Percentiles rank a stretch among this genome's conserved stretches.
phyloP scores from a whole-genome alignment of 2,113 vertebrate species.

The Pedetes capensis region DNA sequence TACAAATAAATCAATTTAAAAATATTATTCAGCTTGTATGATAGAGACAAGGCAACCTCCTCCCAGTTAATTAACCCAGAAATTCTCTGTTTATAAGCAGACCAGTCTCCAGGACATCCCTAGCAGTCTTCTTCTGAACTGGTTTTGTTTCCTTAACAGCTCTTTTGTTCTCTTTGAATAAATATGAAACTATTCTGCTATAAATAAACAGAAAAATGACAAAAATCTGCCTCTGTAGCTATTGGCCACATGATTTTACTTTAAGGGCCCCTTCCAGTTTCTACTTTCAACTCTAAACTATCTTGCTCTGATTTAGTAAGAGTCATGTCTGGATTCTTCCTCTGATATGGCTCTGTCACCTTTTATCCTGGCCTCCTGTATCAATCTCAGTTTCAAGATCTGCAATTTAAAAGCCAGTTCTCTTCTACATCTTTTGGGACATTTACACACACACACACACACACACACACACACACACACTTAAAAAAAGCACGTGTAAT shows the following conservation, averaged over 20 bases:
- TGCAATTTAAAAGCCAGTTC: neutral
- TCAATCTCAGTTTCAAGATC: neutral
- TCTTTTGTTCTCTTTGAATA: neutral
- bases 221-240: neutral
- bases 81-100: neutral
- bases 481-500: neutral
- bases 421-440: neutral
- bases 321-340: neutral
- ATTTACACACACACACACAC: too few relatives aligned
- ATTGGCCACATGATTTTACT: neutral
- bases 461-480: too few relatives aligned
- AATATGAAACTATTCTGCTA: neutral
- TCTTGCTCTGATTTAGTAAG: neutral
- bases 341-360: neutral
- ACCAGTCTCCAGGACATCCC: neutral
- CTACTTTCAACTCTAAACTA: neutral
- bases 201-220: neutral
- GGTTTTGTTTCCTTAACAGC: neutral
- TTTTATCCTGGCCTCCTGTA: neutral
- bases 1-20: neutral
- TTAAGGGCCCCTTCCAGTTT: neutral
- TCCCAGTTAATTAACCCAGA: neutral
- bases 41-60: neutral
- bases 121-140: neutral
- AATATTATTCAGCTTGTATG: neutral